A percentile compares a stretch with the other conserved stretches of the same genome.
phyloP scores from a whole-genome alignment of 2,797 vertebrate species.

The Macropus fuliginosus region DNA sequence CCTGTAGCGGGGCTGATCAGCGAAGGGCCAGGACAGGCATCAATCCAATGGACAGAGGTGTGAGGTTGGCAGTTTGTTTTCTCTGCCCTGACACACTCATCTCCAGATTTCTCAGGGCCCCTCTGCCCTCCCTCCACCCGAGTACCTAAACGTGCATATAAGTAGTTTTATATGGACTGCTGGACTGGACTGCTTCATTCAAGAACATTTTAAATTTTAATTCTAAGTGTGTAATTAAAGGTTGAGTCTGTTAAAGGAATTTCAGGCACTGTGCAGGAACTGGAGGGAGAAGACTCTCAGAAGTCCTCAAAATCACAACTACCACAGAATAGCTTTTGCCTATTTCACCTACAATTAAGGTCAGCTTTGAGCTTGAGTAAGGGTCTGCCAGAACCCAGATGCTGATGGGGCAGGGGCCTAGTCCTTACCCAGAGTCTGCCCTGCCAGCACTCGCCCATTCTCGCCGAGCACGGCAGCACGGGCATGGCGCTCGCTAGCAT shows the following conservation, averaged over 20 bases:
- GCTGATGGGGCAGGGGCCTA: background rate
- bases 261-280: background rate
- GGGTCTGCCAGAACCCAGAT: background rate
- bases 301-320: background rate
- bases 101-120: background rate
- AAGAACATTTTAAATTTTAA: background rate
- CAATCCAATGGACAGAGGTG: background rate
- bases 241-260: background rate
- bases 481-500: slow-evolving; percentile 93
- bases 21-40: background rate
- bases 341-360: background rate
- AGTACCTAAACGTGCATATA: background rate
- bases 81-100: background rate
- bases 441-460: slow-evolving; percentile 92
- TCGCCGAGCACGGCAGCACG: slow-evolving; percentile 93
- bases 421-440: slow-evolving; percentile 93
- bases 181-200: background rate
- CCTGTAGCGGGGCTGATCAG: background rate
- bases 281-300: background rate
- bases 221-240: background rate
- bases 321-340: background rate
- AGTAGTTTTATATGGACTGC: background rate
- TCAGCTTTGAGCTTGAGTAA: background rate
- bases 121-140: background rate
- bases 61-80: background rate